Conservation (phyloP, 1,140 invertebrate species). For the Drosophila bocki region DNA sequence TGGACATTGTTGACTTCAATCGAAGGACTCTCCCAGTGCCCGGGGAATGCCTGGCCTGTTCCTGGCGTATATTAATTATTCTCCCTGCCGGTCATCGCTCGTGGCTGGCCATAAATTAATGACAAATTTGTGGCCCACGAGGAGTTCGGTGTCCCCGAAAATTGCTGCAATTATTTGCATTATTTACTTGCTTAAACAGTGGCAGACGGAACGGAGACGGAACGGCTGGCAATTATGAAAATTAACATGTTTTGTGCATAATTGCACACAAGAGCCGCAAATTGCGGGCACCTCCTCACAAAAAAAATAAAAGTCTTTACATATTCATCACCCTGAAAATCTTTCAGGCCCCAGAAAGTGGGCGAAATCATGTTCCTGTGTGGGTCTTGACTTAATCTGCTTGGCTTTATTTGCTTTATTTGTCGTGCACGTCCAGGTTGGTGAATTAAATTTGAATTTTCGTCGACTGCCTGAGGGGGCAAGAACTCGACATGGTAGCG, state of each 20-base stretch:
- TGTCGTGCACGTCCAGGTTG: constrained; percentile 50
- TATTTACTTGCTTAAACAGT: constrained; percentile 37
- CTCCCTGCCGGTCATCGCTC: constrained; percentile 41
- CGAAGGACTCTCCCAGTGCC: constrained; percentile 6
- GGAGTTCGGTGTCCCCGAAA: constrained; percentile 58
- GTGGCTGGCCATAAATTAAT: constrained; percentile 75
- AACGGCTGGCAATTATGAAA: constrained; percentile 52
- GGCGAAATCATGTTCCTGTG: background rate
- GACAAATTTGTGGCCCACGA: constrained; percentile 22
- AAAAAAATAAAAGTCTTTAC: constrained; percentile 29
- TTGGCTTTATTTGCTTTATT: constrained; percentile 41
- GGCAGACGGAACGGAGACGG: constrained; percentile 1
- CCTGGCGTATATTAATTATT: constrained; percentile 63
- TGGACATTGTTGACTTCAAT: constrained; percentile 28
- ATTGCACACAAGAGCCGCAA: constrained; percentile 21
- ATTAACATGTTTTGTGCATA: constrained; percentile 47
- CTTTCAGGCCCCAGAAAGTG: constrained; percentile 18
- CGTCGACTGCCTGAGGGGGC: constrained; percentile 47
- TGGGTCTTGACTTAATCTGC: constrained; percentile 30
- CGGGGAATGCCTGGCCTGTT: background rate
- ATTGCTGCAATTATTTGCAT: constrained; percentile 65
- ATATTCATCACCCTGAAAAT: constrained; percentile 48
- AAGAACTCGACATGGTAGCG: constrained; percentile 18
- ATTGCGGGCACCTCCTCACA: constrained; percentile 1
- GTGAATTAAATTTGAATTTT: constrained; percentile 70